phyloP scores from a whole-genome alignment of 2,797 vertebrate species.

The Neopelma chrysocephalum region DNA sequence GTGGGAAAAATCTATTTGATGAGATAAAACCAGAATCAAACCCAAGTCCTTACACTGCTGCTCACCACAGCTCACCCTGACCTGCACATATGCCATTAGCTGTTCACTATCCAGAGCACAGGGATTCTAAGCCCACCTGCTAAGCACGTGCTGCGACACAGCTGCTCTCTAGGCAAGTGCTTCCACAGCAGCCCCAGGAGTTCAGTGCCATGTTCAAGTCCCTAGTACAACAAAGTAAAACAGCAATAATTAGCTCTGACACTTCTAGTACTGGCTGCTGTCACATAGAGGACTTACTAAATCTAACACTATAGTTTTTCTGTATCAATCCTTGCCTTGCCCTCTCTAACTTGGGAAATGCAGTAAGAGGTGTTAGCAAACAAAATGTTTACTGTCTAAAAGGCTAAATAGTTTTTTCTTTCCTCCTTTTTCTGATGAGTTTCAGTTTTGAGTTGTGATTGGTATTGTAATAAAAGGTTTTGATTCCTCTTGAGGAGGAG shows the following conservation, averaged over 20 bases:
- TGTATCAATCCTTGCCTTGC: background rate
- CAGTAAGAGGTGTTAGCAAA: background rate
- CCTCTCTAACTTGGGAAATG: background rate
- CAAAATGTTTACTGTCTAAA: background rate
- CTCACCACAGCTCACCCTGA: background rate
- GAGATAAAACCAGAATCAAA: background rate
- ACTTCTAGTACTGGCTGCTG: background rate
- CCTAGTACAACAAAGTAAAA: background rate
- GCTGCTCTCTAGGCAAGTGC: background rate
- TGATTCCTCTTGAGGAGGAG: background rate
- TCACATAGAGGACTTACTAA: background rate
- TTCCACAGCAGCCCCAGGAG: background rate
- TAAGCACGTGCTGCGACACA: fast-evolving
- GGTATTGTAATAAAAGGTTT: background rate
- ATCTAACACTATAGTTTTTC: background rate
- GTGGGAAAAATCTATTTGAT: background rate
- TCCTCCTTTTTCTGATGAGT: background rate
- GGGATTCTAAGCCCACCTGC: background rate
- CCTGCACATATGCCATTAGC: background rate
- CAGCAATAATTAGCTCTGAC: background rate
- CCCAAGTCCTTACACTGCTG: background rate
- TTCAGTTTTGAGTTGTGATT: background rate
- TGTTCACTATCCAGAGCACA: background rate
- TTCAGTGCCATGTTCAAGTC: background rate
- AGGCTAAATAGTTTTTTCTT: background rate